Conservation (phyloP, 2,113 vertebrate genomes). For the Xiphophorus maculatus region DNA sequence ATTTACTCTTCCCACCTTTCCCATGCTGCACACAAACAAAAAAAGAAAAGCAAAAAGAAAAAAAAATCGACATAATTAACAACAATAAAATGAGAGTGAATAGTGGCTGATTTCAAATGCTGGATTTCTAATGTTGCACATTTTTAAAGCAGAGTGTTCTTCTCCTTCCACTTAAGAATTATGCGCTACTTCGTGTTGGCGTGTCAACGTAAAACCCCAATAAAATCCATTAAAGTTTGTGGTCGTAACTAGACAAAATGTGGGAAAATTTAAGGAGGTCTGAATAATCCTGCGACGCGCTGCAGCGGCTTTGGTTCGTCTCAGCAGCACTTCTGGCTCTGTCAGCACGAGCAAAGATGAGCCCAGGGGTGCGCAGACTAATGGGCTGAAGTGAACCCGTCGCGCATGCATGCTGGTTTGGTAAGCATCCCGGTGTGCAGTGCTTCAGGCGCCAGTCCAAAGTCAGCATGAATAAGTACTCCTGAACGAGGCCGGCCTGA, state of each 20-base stretch:
- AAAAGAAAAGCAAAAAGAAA: too few species aligned
- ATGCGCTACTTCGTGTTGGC: not conserved
- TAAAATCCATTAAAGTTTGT: not conserved
- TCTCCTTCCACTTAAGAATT: not conserved
- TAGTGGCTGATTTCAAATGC: too few species aligned
- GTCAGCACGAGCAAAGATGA: constrained; percentile 25
- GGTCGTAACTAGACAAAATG: not conserved
- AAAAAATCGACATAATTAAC: not conserved
- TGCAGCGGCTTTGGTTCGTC: constrained; percentile 34
- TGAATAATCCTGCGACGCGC: not conserved
- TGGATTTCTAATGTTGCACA: not conserved
- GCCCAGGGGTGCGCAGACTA: constrained; percentile 1
- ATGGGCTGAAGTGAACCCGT: constrained; percentile 16
- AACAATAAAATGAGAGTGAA: too few species aligned
- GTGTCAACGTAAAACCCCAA: not conserved
- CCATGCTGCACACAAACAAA: too few species aligned
- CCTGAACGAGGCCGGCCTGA: constrained; percentile 5
- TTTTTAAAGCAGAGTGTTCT: not conserved
- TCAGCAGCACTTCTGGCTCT: constrained; percentile 7
- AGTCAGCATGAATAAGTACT: constrained; percentile 29
- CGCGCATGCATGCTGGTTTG: constrained; percentile 28
- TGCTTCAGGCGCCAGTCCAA: constrained; percentile 28
- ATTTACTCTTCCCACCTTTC: not conserved
- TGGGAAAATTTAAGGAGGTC: not conserved
- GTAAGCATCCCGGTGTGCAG: constrained; percentile 11